A percentile compares a stretch with the other conserved stretches of the same genome.
These are phyloP conservation scores for Heliconius ismenius DNA, from an alignment of 2,888 invertebrate species.

Conservation along the genomic window DNA sequence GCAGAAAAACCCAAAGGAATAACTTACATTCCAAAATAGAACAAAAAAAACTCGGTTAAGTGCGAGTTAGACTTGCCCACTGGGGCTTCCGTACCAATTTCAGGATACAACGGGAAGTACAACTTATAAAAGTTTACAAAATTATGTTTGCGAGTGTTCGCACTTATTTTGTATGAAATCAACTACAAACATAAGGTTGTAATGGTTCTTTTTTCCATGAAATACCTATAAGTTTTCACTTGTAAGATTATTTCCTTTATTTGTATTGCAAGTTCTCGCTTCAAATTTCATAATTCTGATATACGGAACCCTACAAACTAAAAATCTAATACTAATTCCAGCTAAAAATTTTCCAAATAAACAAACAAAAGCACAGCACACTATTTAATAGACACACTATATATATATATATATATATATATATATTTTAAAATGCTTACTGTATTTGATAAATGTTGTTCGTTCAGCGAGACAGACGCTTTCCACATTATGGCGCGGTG, in stretches of 20 bases:
- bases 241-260: background rate
- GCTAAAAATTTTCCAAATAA: background rate
- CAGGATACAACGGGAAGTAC: background rate
- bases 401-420: background rate
- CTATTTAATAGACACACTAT: background rate
- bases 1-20: too few species aligned
- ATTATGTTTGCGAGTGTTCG: too few species aligned
- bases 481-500: slow-evolving; percentile 57
- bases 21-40: background rate
- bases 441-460: slow-evolving; percentile 69
- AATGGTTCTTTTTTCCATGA: too few species aligned
- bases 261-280: fast-evolving
- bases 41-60: background rate
- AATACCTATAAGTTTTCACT: background rate
- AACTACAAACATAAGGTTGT: too few species aligned
- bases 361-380: background rate
- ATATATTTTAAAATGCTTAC: slow-evolving; percentile 61
- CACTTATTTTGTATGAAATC: too few species aligned
- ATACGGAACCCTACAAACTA: background rate
- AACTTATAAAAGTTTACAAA: too few species aligned
- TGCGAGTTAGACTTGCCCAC: background rate
- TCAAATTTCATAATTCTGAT: background rate
- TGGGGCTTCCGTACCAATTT: background rate
- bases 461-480: slow-evolving; percentile 65
- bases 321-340: background rate